Evolutionary conservation across 1,140 invertebrate genomes (phyloP), one percentile per base, ranked within the genome.

Genomic region (Agrilus planipennis): DNA sequence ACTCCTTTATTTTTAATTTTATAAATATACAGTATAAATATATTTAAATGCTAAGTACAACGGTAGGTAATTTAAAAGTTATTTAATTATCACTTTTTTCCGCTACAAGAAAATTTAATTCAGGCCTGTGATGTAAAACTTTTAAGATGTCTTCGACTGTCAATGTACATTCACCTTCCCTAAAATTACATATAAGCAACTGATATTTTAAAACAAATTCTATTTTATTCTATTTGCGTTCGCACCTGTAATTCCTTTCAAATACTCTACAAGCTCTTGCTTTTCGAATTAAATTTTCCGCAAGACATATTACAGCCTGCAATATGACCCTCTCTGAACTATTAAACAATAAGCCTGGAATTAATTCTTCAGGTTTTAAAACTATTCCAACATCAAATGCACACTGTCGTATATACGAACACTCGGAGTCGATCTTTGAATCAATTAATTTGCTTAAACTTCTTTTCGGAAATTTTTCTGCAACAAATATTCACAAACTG

Each of bases 261-360:
- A 42, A 47, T 27, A 53, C 41, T 17, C 48, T 15, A 46, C 45
- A 23, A 41, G 54, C 45, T 14, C 43, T 38, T 3, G 53, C 45
- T 23, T 49, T 49, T 28, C 57, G 42, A 7, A 60, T 51, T 29
- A 60, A 32, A 38, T 50, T 44, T 36, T 60, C 53, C 4, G 54
- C 54, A 10, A 60, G 46, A 49, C 55, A 53, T 36, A 50, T 52
- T 1, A 53, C 49, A 34, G 52, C 50, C 39, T 57, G 47, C 4
- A 53, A 41, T 34, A 60, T 44, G 38, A 56, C 46, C 23, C 53
- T 41, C 46, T 57, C 54, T 16, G 53, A 44, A 12, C 46, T 45
- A 39, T 55, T 55, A 32, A 50, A 45, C 15, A 41, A 14, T 4
- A 58, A 40, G n/a, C 49, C 50, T 3, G 50, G 43, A 10, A 34